phyloP scores from a whole-genome alignment of 2,797 vertebrate species.

The Pangasius djambal region DNA sequence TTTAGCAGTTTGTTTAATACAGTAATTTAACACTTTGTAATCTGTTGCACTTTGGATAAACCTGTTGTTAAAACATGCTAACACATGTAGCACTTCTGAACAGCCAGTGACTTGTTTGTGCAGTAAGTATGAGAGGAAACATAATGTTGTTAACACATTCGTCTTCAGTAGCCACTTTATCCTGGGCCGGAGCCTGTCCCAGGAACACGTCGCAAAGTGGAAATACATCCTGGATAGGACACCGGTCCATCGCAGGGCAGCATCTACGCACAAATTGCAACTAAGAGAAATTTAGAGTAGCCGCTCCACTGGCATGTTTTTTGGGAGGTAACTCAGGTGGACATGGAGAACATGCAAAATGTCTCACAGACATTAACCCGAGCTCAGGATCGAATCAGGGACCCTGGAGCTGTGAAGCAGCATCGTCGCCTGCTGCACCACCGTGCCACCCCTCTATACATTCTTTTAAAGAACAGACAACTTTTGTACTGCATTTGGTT shows the following conservation, averaged over 20 bases:
- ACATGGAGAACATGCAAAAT: not conserved
- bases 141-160: not conserved
- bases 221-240: not conserved
- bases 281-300: not conserved
- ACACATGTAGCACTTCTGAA: not conserved
- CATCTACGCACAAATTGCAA: not conserved
- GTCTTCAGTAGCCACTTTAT: not conserved
- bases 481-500: constrained; percentile 7
- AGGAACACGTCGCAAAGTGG: not conserved
- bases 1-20: not conserved
- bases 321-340: not conserved
- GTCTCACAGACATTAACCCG: not conserved
- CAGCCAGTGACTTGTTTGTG: not conserved
- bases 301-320: not conserved
- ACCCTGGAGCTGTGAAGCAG: constrained; percentile 1
- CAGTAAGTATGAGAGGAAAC: not conserved
- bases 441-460: no score
- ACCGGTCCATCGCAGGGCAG: not conserved
- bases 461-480: not conserved
- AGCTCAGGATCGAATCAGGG: not conserved
- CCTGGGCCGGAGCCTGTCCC: not conserved
- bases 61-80: constrained; percentile 12
- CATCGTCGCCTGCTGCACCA: not conserved
- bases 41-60: constrained; percentile 26
- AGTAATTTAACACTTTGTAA: constrained; percentile 23